These are phyloP conservation scores for Schizotus pectinicornis DNA, from an alignment of 2,888 invertebrate genomes.

Conservation along the genomic window DNA sequence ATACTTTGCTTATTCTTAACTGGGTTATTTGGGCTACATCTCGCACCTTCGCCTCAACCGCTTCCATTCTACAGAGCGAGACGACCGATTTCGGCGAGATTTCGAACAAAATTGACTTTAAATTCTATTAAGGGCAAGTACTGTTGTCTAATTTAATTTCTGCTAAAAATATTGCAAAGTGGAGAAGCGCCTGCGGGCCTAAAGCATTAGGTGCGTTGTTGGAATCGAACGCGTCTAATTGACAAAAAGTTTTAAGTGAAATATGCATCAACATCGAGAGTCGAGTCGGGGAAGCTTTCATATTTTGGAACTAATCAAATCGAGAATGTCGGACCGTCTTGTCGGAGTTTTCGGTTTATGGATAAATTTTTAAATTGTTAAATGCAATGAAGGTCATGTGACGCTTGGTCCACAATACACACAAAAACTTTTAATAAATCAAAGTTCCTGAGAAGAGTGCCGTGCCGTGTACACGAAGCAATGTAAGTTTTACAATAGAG, in stretches of 20 bases:
- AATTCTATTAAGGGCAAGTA: conserved; percentile 43
- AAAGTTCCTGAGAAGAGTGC: too few species aligned
- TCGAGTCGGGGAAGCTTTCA: too few species aligned
- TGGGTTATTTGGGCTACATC: conserved; percentile 39
- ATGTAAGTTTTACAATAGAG: too few species aligned
- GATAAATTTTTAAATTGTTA: too few species aligned
- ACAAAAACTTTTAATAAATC: too few species aligned
- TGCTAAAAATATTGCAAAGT: conserved; percentile 40
- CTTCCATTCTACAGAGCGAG: conserved; percentile 23
- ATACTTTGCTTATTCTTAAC: conserved; percentile 41
- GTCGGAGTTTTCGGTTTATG: too few species aligned
- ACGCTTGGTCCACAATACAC: too few species aligned
- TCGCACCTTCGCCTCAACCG: conserved; percentile 23
- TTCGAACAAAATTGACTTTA: conserved; percentile 43
- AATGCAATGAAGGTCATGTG: too few species aligned
- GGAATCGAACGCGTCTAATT: conserved; percentile 16
- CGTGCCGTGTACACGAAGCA: too few species aligned
- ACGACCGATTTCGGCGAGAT: conserved; percentile 30
- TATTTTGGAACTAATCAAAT: too few species aligned
- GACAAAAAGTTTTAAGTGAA: conserved; percentile 7
- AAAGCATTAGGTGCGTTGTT: conserved; percentile 8
- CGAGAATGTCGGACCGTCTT: too few species aligned
- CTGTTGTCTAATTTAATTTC: conserved; percentile 45
- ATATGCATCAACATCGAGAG: too few species aligned
- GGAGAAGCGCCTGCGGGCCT: conserved; percentile 19